Conservation (phyloP, 1,140 invertebrate species). For the Macrobrachium nipponense region DNA sequence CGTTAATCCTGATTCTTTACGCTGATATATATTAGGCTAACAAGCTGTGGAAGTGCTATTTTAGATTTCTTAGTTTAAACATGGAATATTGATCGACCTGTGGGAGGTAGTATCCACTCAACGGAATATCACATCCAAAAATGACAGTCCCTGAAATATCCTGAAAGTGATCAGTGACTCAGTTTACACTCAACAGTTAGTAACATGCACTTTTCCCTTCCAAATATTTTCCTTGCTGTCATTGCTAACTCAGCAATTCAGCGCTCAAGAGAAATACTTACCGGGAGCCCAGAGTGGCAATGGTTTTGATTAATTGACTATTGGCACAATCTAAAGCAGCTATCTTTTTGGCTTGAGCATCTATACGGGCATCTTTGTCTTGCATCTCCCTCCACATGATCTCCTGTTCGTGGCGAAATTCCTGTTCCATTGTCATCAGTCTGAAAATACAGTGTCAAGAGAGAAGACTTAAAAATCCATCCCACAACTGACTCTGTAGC, state of each 20-base stretch:
- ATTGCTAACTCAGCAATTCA: background rate
- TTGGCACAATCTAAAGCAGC: constrained; percentile 56
- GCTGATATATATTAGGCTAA: too few species aligned
- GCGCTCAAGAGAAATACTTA: background rate
- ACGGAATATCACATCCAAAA: too few species aligned
- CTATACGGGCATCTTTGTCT: constrained; percentile 47
- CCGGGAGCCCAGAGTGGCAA: constrained; percentile 41
- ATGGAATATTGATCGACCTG: too few species aligned
- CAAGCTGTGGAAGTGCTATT: too few species aligned
- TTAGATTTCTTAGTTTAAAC: too few species aligned
- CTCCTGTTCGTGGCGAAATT: constrained; percentile 54
- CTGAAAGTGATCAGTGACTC: too few species aligned
- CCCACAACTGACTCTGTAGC: background rate
- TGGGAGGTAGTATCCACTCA: too few species aligned
- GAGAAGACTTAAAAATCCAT: background rate
- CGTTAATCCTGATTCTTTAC: too few species aligned
- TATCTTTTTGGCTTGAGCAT: constrained; percentile 50
- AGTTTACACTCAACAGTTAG: background rate
- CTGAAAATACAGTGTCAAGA: constrained; percentile 1
- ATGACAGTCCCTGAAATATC: too few species aligned
- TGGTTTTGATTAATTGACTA: constrained; percentile 49
- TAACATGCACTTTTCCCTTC: background rate
- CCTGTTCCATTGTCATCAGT: constrained; percentile 56
- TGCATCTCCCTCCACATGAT: constrained; percentile 49
- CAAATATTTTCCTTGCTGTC: too few species aligned